Evolutionary conservation across 1,140 invertebrate genomes (phyloP).

Genomic region (Trichonephila clavipes): DNA sequence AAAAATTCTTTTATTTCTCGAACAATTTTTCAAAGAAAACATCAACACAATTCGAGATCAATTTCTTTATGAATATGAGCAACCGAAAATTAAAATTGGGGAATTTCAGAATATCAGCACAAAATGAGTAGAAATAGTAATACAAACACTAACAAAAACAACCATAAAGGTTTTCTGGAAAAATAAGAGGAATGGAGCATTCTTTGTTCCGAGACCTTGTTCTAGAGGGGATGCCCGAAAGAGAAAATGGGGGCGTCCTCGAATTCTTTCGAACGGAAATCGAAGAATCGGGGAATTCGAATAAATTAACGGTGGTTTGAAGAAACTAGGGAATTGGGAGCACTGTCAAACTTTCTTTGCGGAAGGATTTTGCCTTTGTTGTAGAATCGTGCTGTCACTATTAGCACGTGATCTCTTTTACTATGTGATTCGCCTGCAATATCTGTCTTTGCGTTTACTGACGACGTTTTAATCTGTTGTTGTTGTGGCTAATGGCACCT

Average conservation of each 20-base stretch:
- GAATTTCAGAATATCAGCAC: slow-evolving; percentile 57
- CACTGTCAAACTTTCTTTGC: slow-evolving; percentile 42
- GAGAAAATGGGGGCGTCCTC: not conserved
- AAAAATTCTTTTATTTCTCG: not conserved
- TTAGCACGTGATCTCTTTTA: not conserved
- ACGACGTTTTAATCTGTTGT: slow-evolving; percentile 46
- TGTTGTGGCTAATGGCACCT: too few species aligned
- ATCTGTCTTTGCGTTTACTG: not conserved
- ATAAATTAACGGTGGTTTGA: slow-evolving; percentile 73
- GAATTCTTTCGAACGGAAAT: slow-evolving; percentile 62
- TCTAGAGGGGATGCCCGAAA: slow-evolving; percentile 4
- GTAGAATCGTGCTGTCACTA: slow-evolving; percentile 21
- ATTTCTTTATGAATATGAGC: slow-evolving; percentile 51
- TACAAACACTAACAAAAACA: not conserved
- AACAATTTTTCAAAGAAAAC: slow-evolving; percentile 7
- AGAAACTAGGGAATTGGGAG: slow-evolving; percentile 59
- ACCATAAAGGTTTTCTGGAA: not conserved
- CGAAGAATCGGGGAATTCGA: slow-evolving; percentile 69
- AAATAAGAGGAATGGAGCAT: not conserved
- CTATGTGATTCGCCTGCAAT: not conserved
- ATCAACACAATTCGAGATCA: slow-evolving; percentile 25
- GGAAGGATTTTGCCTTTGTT: not conserved
- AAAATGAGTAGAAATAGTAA: slow-evolving; percentile 20
- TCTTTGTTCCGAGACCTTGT: slow-evolving; percentile 36
- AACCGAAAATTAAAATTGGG: slow-evolving; percentile 63